Evolutionary conservation across 2,113 vertebrate species (phyloP), one percentile per base, ranked within the genome.

Genomic region (Labrus mixtus): DNA sequence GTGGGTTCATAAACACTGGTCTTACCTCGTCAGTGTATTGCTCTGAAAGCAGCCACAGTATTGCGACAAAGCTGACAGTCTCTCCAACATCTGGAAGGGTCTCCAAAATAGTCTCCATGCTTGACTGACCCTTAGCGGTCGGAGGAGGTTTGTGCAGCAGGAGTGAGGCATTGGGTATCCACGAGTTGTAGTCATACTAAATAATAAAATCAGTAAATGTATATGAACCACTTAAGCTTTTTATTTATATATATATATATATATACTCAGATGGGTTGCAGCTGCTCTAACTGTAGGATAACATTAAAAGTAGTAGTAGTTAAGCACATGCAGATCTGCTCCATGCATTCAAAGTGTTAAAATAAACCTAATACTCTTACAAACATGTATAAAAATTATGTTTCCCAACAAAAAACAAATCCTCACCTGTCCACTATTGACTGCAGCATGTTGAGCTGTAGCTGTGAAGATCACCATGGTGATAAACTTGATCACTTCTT

Each of bases 381-480:
- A 41, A 43, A 43, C 41, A 43, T 43, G 7, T 33, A 33, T 33
- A 4, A 33, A 33, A 43, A 11, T 43, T 43, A 2, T 11, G 10
- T 43, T 43, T 25, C 29, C 11, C 12, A 13, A 37, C 7, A 46
- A n/a, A n/a, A n/a, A n/a, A 10, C 25, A 8, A 68, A 29, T 45
- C 12, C 63, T 78, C 12, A 93, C 93, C 85, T 92, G 91, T 41
- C 90, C 90, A 33, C 22, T 73, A 37, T 90, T 90, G 22, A 93
- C 63, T 1, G 90, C 90, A 64, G 83, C 54, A 37, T 94, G 93
- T 74, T 92, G 88, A 20, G 9, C 85, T 0, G 91, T 73, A 9
- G 63, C 68, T 4, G 80, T 92, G 76, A 93, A 94, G 54, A 94
- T 92, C 11, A 91, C 59, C 91, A 94, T 86, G 22, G 91, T 94